phyloP scores from a whole-genome alignment of 2,888 invertebrate species.

The Nipponacmea schrenckii region DNA sequence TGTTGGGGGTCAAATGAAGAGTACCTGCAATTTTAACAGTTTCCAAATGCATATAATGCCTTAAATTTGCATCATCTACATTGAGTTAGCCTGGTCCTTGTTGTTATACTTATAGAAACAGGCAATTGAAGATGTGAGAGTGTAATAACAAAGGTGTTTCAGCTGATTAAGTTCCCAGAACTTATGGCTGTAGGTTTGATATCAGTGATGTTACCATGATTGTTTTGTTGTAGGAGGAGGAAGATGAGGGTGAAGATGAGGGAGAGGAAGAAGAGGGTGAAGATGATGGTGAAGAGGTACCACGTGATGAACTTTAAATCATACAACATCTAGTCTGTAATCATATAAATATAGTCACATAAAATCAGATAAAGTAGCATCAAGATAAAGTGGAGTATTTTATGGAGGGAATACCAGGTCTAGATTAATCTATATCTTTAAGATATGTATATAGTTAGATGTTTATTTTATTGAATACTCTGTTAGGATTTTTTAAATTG shows the following conservation, averaged over 20 bases:
- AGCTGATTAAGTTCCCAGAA: too few relatives aligned
- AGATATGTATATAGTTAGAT: too few relatives aligned
- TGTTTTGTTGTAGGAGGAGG: conserved; percentile 12
- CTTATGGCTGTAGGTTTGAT: too few relatives aligned
- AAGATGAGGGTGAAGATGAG: conserved; percentile 37
- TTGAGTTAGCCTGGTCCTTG: neutral
- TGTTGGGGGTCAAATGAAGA: too few relatives aligned
- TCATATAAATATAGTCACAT: neutral
- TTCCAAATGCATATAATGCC: neutral
- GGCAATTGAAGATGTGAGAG: too few relatives aligned
- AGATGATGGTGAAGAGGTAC: conserved; percentile 43
- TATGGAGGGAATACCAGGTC: conserved; percentile 3
- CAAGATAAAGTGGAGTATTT: neutral
- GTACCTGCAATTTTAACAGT: too few relatives aligned
- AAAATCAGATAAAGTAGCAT: neutral
- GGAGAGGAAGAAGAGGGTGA: conserved; percentile 52
- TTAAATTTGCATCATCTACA: neutral
- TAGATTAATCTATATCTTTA: neutral
- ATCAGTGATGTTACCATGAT: too few relatives aligned
- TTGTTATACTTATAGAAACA: too few relatives aligned
- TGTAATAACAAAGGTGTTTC: too few relatives aligned
- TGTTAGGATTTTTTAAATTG: too few relatives aligned
- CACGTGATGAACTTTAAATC: conserved; percentile 13
- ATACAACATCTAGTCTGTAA: neutral
- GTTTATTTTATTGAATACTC: too few relatives aligned